Base-by-base conservation (phyloP, 2,797 vertebrate genomes). In the Crenuchus spilurus region DNA sequence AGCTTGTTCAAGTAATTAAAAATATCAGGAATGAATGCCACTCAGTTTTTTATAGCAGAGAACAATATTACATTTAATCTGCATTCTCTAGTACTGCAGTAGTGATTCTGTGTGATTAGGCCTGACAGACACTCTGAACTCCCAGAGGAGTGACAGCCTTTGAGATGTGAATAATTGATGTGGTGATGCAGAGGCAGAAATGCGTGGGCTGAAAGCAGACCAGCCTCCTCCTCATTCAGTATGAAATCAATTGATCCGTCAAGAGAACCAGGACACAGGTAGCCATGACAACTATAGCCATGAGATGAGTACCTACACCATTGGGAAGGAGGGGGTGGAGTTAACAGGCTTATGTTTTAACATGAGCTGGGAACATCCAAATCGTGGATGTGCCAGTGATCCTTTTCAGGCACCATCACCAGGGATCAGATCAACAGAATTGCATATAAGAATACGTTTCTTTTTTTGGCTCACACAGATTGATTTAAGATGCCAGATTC, bases 171-270 rank as follows among this genome's bases (percentile, higher is more conserved):
- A 89, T 90, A 90, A 90, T 89, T 82, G 84, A 90, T 88, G 89
- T 81, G 85, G 26, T 76, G 76, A 72, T 68, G 78, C 37, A n/a
- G 52, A 67, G 39, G 52, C 42, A 46, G 66, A 37, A 51, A 74
- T 49, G 51, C 62, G 62, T 79, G 76, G 62, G 86, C 87, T 85
- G 90, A 84, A 91, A 89, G 85, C 90, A 86, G 85, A 89, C 86
- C 78, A 79, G 83, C 80, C 83, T 79, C 84, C 72, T 81, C 85
- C 85, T 88, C 83, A 77, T 85, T 90, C 87, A 90, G 88, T 91
- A 91, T 89, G 89, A 88, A 90, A 90, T 89, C 90, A 87, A 90
- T 91, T 90, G 90, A 92, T 89, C 88, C 70, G 82, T 61, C 39
- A 77, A n/a, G 85, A 87, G 84, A 85, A 89, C 88, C 88, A 91